phyloP scores from a whole-genome alignment of 2,113 vertebrate species.

The Pongo abelii region DNA sequence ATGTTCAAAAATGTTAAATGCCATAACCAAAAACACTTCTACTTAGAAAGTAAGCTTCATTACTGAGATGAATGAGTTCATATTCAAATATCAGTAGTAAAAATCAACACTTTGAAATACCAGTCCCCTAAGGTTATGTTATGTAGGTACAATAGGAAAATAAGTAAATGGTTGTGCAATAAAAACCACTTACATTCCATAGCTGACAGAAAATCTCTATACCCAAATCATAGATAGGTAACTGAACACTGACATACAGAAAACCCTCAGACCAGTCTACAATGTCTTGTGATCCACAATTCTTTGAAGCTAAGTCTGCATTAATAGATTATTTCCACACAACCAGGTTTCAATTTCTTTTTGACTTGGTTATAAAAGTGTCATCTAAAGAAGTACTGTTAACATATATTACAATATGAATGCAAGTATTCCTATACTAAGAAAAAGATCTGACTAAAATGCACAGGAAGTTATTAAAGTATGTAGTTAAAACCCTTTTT shows the following conservation, averaged over 20 bases:
- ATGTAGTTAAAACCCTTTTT: neutral
- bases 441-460: neutral
- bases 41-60: slow-evolving; percentile 28
- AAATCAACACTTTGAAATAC: neutral
- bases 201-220: neutral
- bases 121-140: neutral
- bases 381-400: neutral
- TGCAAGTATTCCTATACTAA: neutral
- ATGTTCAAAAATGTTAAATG: slow-evolving; percentile 23
- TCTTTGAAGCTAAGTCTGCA: neutral
- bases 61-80: neutral
- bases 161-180: neutral
- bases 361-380: neutral
- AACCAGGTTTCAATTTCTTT: slow-evolving; percentile 25
- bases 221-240: neutral
- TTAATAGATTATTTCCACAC: neutral
- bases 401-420: neutral
- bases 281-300: neutral
- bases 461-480: neutral
- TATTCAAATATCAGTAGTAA: slow-evolving; percentile 5
- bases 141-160: neutral
- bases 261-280: neutral
- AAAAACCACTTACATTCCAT: neutral
- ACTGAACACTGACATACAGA: neutral
- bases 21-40: neutral